Evolutionary conservation across 2,113 vertebrate genomes (phyloP), one percentile per base, ranked within the genome.

Genomic region (Rhinichthys klamathensis): DNA sequence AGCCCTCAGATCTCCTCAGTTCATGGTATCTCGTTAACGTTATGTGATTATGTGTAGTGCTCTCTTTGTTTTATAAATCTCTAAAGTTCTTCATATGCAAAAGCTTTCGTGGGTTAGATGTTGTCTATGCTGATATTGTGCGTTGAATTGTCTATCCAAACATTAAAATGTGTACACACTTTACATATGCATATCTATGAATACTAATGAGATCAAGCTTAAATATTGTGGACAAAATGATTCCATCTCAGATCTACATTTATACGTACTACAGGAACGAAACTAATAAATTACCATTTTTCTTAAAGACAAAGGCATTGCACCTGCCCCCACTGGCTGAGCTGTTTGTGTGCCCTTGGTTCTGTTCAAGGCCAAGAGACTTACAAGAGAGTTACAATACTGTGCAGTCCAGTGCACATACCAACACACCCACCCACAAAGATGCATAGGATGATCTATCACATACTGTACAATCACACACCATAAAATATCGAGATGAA

Each of bases 341-440:
- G 32, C 30, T 79, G 51, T 79, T 30, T 25, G 11, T 72, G 23
- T 69, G 65, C 30, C 63, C 63, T 82, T 54, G 6, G 56, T 23
- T 49, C 2, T 54, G 80, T 25, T 56, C 46, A 70, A 56, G 44
- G 65, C 30, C 46, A 49, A 32, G n/a, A 32, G n/a, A 46, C 60
- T 12, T 18, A 4, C 58, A 41, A 35, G 30, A 35, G 30, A 77
- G 25, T 56, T 56, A 35, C 30, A 58, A 78, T 13, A 38, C 30
- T 21, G 30, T 60, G 12, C 30, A n/a, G 9, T 79, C 73, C 44
- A 80, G 79, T 65, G 72, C 51, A 73, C 23, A 15, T 44, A 82
- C 18, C 2, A 13, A 44, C 72, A 70, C 32, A 23, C 35, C 67
- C 49, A 75, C 46, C 16, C 72, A 58, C 32, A 69, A 49, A 44